These are phyloP conservation scores for Mionectes olivaceus DNA, from an alignment of 2,797 vertebrate genomes.

Conservation along the genomic window DNA sequence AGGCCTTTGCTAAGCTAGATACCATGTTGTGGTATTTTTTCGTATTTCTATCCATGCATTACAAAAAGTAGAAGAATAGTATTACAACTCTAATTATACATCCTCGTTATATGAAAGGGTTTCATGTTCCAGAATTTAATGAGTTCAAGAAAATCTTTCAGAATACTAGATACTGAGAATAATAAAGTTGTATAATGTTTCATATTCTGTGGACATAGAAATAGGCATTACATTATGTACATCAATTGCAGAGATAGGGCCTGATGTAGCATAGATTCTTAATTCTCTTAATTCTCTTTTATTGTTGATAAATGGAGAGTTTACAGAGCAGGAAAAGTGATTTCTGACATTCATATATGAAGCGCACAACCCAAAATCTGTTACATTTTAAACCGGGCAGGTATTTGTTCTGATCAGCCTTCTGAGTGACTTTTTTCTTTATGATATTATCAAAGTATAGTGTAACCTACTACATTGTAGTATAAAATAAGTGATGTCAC, in stretches of 20 bases:
- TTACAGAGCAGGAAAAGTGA: not conserved
- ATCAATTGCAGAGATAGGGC: not conserved
- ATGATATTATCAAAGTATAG: not conserved
- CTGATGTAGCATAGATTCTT: not conserved
- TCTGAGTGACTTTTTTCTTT: not conserved
- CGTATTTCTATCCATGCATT: not conserved
- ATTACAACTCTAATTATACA: not conserved
- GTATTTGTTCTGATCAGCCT: not conserved
- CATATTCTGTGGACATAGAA: not conserved
- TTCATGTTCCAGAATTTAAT: not conserved
- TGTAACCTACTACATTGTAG: accelerated
- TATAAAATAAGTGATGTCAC: not conserved
- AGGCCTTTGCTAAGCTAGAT: not conserved
- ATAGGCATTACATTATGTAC: not conserved
- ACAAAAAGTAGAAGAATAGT: not conserved
- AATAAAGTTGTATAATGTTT: not conserved
- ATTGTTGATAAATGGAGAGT: not conserved
- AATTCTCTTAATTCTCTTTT: not conserved
- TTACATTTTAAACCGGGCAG: not conserved
- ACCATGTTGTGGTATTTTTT: not conserved
- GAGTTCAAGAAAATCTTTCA: not conserved
- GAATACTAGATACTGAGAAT: not conserved
- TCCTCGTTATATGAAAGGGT: not conserved
- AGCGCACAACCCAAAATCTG: not conserved
- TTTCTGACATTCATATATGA: not conserved